A percentile compares a stretch with the other conserved stretches of the same genome.
Evolutionary conservation across 2,888 invertebrate genomes (phyloP).

Genomic region (Eupithecia inturbata): DNA sequence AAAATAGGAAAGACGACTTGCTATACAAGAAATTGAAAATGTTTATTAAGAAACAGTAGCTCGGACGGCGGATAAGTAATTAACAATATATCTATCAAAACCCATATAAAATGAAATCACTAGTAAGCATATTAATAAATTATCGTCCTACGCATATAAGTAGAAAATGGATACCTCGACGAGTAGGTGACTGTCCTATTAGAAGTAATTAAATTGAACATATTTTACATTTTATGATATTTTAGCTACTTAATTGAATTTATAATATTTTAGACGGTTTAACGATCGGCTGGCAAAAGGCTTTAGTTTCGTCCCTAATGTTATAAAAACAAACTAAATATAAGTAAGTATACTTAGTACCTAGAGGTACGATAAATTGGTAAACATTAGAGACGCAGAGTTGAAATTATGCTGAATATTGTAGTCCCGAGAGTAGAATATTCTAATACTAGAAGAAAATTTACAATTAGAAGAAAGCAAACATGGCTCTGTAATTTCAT

Average conservation of each 20-base stretch:
- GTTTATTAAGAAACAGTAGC: conserved; percentile 41
- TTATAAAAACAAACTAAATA: neutral
- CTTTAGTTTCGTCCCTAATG: neutral
- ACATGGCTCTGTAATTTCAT: too few species aligned
- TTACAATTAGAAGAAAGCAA: too few species aligned
- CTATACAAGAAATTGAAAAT: conserved; percentile 20
- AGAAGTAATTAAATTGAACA: conserved; percentile 32
- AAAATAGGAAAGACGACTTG: conserved; percentile 25
- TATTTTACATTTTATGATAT: conserved; percentile 32
- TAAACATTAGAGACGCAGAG: neutral
- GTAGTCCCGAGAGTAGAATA: too few species aligned
- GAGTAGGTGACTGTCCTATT: conserved; percentile 32
- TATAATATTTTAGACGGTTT: conserved; percentile 4
- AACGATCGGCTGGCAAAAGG: neutral
- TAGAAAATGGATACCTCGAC: conserved; percentile 39
- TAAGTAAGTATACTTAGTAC: too few species aligned
- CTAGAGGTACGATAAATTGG: neutral
- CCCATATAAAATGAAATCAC: conserved; percentile 20
- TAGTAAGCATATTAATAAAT: conserved; percentile 43
- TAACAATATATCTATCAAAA: conserved; percentile 23
- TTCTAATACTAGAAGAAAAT: too few species aligned
- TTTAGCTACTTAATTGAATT: conserved; percentile 27
- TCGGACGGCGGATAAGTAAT: conserved; percentile 35
- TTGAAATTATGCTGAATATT: neutral
- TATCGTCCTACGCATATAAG: conserved; percentile 41